These are phyloP conservation scores for Rutilus rutilus DNA, from an alignment of 2,113 vertebrate genomes.

Conservation along the genomic window DNA sequence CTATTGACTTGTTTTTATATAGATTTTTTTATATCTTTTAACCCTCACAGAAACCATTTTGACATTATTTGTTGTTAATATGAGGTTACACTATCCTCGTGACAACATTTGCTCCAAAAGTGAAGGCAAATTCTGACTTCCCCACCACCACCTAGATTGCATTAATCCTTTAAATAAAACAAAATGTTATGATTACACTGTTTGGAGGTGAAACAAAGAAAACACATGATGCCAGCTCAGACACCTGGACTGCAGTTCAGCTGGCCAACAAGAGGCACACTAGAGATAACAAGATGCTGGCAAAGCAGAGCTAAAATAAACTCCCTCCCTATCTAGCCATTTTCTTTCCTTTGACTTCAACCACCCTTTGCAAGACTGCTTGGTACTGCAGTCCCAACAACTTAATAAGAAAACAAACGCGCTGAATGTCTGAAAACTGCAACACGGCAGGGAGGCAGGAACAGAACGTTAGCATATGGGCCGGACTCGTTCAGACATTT, in stretches of 20 bases:
- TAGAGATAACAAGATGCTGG: conserved; percentile 25
- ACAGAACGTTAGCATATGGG: conserved; percentile 19
- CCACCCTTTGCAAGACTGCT: conserved; percentile 1
- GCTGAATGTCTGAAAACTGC: background rate
- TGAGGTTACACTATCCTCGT: background rate
- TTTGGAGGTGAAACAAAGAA: conserved; percentile 25
- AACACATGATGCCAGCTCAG: conserved; percentile 20
- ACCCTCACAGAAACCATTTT: background rate
- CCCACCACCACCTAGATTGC: background rate
- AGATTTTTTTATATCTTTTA: background rate
- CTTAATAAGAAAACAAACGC: conserved; percentile 5
- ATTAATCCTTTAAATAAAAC: background rate
- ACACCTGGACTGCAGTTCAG: conserved; percentile 29
- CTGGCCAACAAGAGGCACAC: conserved; percentile 29
- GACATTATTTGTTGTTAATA: background rate
- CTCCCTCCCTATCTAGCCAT: background rate
- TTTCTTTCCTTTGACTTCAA: conserved; percentile 7
- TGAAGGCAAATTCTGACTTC: background rate
- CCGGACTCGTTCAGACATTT: conserved; percentile 45
- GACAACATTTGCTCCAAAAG: background rate
- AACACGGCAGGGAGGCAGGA: background rate
- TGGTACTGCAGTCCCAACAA: background rate
- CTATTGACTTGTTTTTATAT: background rate
- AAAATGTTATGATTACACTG: background rate
- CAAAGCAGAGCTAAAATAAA: conserved; percentile 40